Conservation (phyloP, 2,797 vertebrate genomes). For the Microctenopoma lineatum region DNA sequence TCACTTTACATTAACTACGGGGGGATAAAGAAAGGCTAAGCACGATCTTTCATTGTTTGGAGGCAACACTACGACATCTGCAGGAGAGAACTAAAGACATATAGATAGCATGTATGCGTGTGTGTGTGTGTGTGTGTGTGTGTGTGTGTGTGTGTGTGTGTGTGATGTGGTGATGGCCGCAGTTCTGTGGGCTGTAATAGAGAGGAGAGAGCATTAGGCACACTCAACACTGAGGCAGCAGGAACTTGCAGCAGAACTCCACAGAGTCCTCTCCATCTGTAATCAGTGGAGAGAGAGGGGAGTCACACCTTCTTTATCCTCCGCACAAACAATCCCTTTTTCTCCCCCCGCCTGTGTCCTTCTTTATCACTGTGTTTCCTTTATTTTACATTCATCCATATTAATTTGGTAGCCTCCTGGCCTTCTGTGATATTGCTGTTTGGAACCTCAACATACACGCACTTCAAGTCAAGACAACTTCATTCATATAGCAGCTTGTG, state of each 20-base stretch:
- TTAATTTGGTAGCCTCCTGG: not conserved
- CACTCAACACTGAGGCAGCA: constrained; percentile 76
- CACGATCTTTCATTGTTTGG: constrained; percentile 46
- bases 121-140: not conserved
- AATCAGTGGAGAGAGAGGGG: constrained; percentile 73
- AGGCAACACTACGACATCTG: constrained; percentile 57
- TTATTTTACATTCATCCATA: constrained; percentile 8
- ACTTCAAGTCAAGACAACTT: not conserved
- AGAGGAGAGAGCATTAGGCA: constrained; percentile 73
- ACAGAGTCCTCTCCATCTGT: constrained; percentile 74
- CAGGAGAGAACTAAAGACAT: constrained; percentile 59
- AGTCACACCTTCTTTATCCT: constrained; percentile 75
- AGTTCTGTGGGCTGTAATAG: constrained; percentile 73
- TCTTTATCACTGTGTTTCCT: constrained; percentile 16
- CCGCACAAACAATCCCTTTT: constrained; percentile 65
- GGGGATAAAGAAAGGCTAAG: constrained; percentile 26
- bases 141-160: not conserved
- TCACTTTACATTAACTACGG: constrained; percentile 40
- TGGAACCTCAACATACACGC: not conserved
- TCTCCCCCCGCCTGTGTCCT: constrained; percentile 21
- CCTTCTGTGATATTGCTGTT: constrained; percentile 8
- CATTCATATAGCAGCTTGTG: not conserved
- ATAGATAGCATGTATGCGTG: constrained; percentile 57
- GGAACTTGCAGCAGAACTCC: constrained; percentile 77
- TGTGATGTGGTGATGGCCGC: constrained; percentile 38